Evolutionary conservation across 2,113 vertebrate species (phyloP).

Genomic region (Felis catus): DNA sequence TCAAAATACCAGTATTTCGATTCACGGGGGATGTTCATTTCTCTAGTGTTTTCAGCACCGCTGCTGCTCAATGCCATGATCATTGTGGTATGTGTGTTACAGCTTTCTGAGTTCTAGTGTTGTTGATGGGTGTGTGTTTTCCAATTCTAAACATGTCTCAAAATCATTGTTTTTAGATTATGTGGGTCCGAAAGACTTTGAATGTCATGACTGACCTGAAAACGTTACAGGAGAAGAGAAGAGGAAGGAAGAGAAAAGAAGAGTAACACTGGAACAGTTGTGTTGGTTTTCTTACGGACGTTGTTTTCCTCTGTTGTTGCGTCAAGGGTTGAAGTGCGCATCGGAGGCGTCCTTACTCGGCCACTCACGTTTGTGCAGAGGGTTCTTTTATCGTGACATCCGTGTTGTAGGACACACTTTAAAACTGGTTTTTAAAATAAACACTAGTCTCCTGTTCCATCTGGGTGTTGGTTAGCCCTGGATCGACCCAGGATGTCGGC

Average conservation of each 20-base stretch:
- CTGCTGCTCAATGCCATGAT: constrained; percentile 92
- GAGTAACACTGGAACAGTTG: background rate
- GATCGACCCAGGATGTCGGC: fast-evolving
- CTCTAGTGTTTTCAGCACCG: constrained; percentile 92
- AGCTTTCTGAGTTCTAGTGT: fast-evolving
- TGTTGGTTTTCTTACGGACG: fast-evolving
- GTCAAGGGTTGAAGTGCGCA: fast-evolving
- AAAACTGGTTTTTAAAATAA: background rate
- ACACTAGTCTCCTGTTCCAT: too few relatives aligned
- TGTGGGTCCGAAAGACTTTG: constrained; percentile 94
- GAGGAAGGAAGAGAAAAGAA: constrained; percentile 84
- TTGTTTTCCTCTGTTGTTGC: fast-evolving
- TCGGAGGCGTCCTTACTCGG: too few relatives aligned
- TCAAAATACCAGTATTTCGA: constrained; percentile 97
- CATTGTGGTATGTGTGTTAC: constrained; percentile 91
- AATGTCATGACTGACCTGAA: constrained; percentile 94
- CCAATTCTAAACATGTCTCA: fast-evolving
- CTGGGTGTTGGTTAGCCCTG: background rate
- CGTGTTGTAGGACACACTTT: background rate
- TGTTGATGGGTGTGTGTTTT: fast-evolving
- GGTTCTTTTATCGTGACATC: too few relatives aligned
- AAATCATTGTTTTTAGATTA: constrained; percentile 83
- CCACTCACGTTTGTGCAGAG: background rate
- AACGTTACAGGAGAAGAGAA: constrained; percentile 87
- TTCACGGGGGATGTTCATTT: constrained; percentile 98